These are phyloP conservation scores for Sebastes steindachneri DNA, from an alignment of 2,797 vertebrate genomes.

Conservation along the genomic window DNA sequence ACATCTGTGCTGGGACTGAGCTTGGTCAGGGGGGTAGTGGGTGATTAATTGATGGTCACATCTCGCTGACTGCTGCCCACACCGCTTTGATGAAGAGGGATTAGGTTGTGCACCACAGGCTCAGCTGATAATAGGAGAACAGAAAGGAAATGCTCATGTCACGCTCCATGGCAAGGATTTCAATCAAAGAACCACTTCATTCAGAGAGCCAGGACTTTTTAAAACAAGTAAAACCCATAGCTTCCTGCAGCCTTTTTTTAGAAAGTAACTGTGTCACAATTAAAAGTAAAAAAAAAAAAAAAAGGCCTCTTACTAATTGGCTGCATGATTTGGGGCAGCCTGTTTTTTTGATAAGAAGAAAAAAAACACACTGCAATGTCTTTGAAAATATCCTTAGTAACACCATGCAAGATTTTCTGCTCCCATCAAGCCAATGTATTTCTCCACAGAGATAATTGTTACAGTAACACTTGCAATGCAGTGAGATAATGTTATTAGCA, in stretches of 20 bases:
- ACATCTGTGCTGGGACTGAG: conserved; percentile 74
- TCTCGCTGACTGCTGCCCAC: conserved; percentile 82
- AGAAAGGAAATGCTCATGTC: conserved; percentile 77
- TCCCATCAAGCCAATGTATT: background rate
- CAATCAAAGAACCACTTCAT: conserved; percentile 79
- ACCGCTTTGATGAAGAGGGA: conserved; percentile 88
- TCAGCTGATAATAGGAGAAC: conserved; percentile 82
- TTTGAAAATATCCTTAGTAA: conserved; percentile 21
- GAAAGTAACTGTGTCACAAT: conserved; percentile 8
- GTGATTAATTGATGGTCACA: conserved; percentile 87
- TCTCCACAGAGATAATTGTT: background rate
- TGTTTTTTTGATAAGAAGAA: background rate
- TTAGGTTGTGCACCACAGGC: conserved; percentile 83
- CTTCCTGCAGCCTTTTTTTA: conserved; percentile 36
- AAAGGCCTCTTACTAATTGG: conserved; percentile 25
- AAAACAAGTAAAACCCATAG: conserved; percentile 54
- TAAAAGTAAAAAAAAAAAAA: background rate
- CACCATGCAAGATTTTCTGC: background rate
- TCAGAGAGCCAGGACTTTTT: conserved; percentile 68
- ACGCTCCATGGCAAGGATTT: conserved; percentile 79
- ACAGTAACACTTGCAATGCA: background rate
- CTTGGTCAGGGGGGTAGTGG: conserved; percentile 74
- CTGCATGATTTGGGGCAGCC: background rate
- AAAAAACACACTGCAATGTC: background rate
- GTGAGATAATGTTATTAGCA: background rate